A percentile compares a stretch with the other conserved stretches of the same genome.
Conservation (phyloP, 2,888 invertebrate genomes). For the Crematogaster levior region DNA sequence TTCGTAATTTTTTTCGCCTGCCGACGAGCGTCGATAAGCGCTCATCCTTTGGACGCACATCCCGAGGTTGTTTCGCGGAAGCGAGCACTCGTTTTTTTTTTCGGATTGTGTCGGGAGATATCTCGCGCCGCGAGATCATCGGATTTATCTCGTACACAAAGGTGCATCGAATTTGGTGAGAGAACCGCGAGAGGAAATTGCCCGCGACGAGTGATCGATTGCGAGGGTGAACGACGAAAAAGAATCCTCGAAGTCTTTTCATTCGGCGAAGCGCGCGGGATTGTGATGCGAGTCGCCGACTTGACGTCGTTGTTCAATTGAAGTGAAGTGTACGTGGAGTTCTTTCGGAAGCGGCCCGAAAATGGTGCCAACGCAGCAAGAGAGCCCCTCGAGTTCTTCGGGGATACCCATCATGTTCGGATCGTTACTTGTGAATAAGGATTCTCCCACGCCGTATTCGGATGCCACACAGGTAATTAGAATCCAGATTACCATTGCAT, state of each 20-base stretch:
- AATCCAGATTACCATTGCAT: not conserved
- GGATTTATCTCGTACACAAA: not conserved
- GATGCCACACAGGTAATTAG: conserved; percentile 97
- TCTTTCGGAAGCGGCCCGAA: conserved; percentile 73
- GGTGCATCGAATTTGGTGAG: conserved; percentile 2
- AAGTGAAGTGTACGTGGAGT: conserved; percentile 46
- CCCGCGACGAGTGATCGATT: not conserved
- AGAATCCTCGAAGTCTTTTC: not conserved
- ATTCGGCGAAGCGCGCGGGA: conserved; percentile 30
- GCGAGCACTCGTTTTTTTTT: not conserved
- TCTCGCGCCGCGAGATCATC: not conserved
- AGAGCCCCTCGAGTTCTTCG: conserved; percentile 89
- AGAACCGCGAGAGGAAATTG: not conserved
- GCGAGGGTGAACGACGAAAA: not conserved
- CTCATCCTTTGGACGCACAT: not conserved
- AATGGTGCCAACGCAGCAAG: conserved; percentile 92
- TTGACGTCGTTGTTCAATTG: conserved; percentile 34
- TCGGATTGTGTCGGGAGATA: not conserved
- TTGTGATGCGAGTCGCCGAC: conserved; percentile 71
- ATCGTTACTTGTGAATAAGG: conserved; percentile 95
- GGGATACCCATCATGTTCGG: conserved; percentile 92
- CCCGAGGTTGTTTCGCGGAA: not conserved
- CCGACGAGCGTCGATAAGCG: not conserved
- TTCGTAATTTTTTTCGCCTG: conserved; percentile 5
- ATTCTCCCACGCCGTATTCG: conserved; percentile 97